These are phyloP conservation scores for Paradoxurus hermaphroditus DNA, from an alignment of 2,113 vertebrate species.

Conservation along the genomic window DNA sequence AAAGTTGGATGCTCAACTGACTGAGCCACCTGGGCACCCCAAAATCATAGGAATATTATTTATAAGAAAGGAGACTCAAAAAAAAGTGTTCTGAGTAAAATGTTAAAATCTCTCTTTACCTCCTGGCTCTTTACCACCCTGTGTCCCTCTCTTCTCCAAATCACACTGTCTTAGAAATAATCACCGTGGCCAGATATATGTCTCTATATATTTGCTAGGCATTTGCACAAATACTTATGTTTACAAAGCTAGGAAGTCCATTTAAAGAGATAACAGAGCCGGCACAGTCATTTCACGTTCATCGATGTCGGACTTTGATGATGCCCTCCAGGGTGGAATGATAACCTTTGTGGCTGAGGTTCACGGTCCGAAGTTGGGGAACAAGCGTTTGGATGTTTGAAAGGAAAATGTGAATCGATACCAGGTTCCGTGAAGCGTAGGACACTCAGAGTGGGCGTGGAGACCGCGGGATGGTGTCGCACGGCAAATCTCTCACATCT, in stretches of 20 bases:
- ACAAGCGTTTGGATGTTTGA: not conserved
- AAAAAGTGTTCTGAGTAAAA: not conserved
- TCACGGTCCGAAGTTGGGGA: not conserved
- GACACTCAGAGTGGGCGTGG: not conserved
- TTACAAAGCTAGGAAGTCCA: not conserved
- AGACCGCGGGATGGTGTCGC: not conserved
- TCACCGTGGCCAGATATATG: not conserved
- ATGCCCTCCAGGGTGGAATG: not conserved
- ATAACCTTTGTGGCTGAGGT: not conserved
- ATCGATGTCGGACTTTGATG: not conserved
- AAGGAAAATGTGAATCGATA: not conserved
- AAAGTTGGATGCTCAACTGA: no score
- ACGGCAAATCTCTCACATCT: not conserved
- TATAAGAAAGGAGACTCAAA: not conserved
- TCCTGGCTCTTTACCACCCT: not conserved
- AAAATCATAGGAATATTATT: not conserved
- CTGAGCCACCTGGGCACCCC: no score
- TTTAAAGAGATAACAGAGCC: not conserved
- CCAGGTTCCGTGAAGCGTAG: not conserved
- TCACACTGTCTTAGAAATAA: not conserved
- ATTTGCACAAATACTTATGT: not conserved
- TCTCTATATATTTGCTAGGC: not conserved
- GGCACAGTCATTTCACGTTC: rapidly evolving
- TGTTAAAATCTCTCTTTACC: not conserved
- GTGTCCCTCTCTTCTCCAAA: not conserved